Evolutionary conservation across 1,140 invertebrate genomes (phyloP), one percentile per base, ranked within the genome.

Genomic region (Chlorops oryzae): DNA sequence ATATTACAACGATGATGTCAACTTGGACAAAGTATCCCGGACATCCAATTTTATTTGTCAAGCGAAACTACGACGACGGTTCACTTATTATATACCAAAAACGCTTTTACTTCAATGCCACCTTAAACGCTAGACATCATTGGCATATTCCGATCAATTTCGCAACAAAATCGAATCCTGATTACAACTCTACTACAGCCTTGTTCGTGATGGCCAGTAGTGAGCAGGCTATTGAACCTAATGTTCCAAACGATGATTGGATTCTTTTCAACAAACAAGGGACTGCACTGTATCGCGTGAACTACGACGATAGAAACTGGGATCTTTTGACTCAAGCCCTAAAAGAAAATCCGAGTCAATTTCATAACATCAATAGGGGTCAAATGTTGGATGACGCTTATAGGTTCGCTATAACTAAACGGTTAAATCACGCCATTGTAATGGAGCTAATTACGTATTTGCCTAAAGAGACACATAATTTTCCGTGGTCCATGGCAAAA

Each of bases 321-420:
- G 58, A 62, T 22, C 70, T 73, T 35, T 73, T 83, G 25, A 7
- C 41, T 74, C 77, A n/a, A 22, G 41, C 23, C 9, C 20, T 43
- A n/a, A 73, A 70, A 27, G 55, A 59, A 18, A 55, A 65, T 2
- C 52, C 76, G 9, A 63, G 63, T 2, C 70, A 68, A 39, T 86
- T 92, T 45, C 77, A 85, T 57, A 70, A 78, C 20, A 68, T 80
- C 0, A 92, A 89, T 73, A 75, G 87, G 47, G 87, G 84, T 2
- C 87, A 90, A 65, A 69, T 91, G 2, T 71, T 92, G 4, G 84
- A 90, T 57, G 89, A 92, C 62, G 74, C 82, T 9, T 82, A 85
- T 48, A 80, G 81, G 51, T 74, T 90, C 28, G 81, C 80, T 2
- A 75, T 77, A 48, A 79, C 77, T 42, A 76, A 74, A 18, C 70